These are phyloP conservation scores for Apodemus speciosus DNA, from an alignment of 2,113 vertebrate species.

Conservation along the genomic window DNA sequence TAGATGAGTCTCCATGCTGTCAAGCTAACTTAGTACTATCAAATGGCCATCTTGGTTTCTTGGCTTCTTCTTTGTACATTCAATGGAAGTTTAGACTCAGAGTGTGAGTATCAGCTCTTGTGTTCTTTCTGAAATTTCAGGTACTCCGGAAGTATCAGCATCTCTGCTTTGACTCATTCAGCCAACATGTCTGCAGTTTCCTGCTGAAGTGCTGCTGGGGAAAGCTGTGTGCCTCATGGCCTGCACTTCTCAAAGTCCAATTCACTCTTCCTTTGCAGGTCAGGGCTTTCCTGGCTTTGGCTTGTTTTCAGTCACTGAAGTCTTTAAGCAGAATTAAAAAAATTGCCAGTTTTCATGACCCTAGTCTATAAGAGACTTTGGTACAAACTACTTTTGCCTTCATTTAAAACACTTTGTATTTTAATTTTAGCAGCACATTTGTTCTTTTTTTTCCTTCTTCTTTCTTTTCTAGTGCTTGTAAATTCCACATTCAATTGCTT, in stretches of 20 bases:
- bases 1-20: background rate
- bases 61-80: background rate
- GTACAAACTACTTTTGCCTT: background rate
- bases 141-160: background rate
- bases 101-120: background rate
- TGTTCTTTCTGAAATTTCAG: slow-evolving; percentile 9
- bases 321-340: background rate
- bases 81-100: background rate
- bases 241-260: background rate
- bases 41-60: background rate
- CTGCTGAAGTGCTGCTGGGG: background rate
- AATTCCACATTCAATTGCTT: background rate
- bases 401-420: background rate
- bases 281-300: background rate
- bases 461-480: background rate
- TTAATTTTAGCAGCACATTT: slow-evolving; percentile 10
- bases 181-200: background rate
- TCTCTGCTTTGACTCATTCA: background rate
- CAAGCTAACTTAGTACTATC: too few relatives aligned
- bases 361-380: too few relatives aligned
- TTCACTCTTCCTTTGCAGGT: background rate
- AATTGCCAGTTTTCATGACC: too few relatives aligned
- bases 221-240: background rate
- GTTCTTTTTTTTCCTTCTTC: background rate
- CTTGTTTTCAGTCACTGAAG: background rate